Base-by-base conservation (phyloP, 2,797 vertebrate species). In the Tachyglossus aculeatus region DNA sequence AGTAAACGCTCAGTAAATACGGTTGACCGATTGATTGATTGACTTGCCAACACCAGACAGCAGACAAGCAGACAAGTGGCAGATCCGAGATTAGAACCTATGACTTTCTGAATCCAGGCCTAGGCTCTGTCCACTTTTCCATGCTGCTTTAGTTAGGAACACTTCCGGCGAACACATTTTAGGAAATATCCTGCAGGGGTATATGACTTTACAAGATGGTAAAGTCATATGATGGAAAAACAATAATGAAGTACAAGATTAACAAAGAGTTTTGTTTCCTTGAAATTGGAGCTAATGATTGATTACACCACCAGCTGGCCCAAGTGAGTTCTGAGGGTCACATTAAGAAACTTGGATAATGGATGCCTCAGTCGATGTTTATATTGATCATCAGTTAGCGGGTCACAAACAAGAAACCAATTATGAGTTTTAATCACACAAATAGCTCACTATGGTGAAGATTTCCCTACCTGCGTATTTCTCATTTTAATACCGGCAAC, bases 401-500 rank as follows among this genome's bases (percentile, higher is more conserved):
- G 36, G 40, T 44, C 22, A 64, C 63, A 83, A 84, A 67, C 39
- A 82, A 68, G 77, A 78, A 81, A 56, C 36, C 51, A 18, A 54
- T 39, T 39, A 69, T 71, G 77, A 80, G 66, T 72, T 86, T 88
- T 86, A 71, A 78, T 78, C 79, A 72, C 83, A 24, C 21, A 68
- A 73, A 16, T 61, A 78, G 68, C 73, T 81, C 65, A 36, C 27
- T 71, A 61, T 70, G 67, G 48, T 79, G 67, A 74, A 37, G 85
- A 52, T 78, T 54, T 74, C 44, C 67, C 59, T 73, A 21, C 25
- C 61, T 84, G 43, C 22, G 36, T 77, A 62, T 80, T 82, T 86
- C 57, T 86, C 67, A 71, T 67, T 86, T 86, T 79, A 83, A 81
- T 75, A 69, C 31, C 82, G 80, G 82, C 74, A 78, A 57, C 57